Conservation (phyloP, 2,888 invertebrate genomes). For the Watsonalla cultraria region DNA sequence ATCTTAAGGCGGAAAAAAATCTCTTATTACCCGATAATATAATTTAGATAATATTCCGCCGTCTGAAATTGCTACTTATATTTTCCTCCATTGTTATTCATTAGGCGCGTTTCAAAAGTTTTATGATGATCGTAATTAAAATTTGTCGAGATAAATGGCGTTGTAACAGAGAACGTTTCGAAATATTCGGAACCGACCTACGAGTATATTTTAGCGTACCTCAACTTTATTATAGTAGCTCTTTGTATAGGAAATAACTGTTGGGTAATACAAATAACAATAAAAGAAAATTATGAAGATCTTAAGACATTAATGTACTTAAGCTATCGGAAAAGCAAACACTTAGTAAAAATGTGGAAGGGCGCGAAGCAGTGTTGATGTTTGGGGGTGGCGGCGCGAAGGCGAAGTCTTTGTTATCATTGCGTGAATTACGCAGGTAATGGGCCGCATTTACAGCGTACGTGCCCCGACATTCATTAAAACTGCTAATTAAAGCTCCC, state of each 20-base stretch:
- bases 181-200: not conserved
- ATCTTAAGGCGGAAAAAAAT: slow-evolving; percentile 14
- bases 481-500: slow-evolving; percentile 68
- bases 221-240: too few relatives aligned
- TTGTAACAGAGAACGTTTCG: not conserved
- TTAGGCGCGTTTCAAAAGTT: slow-evolving; percentile 16
- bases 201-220: too few relatives aligned
- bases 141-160: slow-evolving; percentile 5
- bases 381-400: slow-evolving; percentile 18
- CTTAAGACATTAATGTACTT: not conserved
- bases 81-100: slow-evolving; percentile 23
- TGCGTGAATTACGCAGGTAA: slow-evolving; percentile 71
- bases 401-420: slow-evolving; percentile 55
- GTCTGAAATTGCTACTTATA: slow-evolving; percentile 24
- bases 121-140: slow-evolving; percentile 12
- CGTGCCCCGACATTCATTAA: slow-evolving; percentile 74
- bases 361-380: slow-evolving; percentile 17
- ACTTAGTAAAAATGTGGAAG: slow-evolving; percentile 11
- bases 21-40: slow-evolving; percentile 1
- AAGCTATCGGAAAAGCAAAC: slow-evolving; percentile 3
- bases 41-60: slow-evolving; percentile 12
- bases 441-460: slow-evolving; percentile 68
- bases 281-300: not conserved
- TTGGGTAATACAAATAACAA: not conserved
- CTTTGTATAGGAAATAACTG: too few relatives aligned